Percentiles rank a stretch among this genome's conserved stretches.
These are phyloP conservation scores for Lysandra bellargus DNA, from an alignment of 2,888 invertebrate genomes.

Conservation along the genomic window DNA sequence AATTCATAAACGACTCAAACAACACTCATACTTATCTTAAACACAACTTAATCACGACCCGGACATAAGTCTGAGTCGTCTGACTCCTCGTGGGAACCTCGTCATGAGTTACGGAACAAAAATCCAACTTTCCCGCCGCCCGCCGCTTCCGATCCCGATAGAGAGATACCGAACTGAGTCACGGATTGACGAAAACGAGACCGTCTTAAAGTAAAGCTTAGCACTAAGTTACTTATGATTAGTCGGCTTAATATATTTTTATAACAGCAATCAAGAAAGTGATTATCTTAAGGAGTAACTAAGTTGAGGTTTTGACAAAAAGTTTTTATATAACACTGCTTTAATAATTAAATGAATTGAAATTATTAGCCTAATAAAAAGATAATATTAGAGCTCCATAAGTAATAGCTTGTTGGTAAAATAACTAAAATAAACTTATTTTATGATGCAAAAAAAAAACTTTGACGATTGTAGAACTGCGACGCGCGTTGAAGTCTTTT, in stretches of 20 bases:
- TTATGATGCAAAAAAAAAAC: neutral
- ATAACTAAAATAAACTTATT: no score
- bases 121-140: slow-evolving; percentile 59
- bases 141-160: slow-evolving; percentile 62
- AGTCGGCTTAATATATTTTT: no score
- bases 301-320: no score
- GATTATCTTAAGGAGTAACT: no score
- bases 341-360: no score
- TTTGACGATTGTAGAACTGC: neutral
- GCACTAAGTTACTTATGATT: no score
- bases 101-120: slow-evolving; percentile 62
- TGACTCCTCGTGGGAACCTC: slow-evolving; percentile 60
- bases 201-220: slow-evolving; percentile 13
- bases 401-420: no score
- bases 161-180: slow-evolving; percentile 61
- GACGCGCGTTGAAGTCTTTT: slow-evolving; percentile 1
- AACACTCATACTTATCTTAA: slow-evolving; percentile 21
- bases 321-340: no score
- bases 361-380: no score
- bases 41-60: neutral
- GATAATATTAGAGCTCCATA: no score
- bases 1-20: neutral
- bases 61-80: neutral
- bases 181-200: slow-evolving; percentile 44
- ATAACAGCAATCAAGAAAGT: no score